phyloP scores from a whole-genome alignment of 2,113 vertebrate species.

The Gopherus flavomarginatus region DNA sequence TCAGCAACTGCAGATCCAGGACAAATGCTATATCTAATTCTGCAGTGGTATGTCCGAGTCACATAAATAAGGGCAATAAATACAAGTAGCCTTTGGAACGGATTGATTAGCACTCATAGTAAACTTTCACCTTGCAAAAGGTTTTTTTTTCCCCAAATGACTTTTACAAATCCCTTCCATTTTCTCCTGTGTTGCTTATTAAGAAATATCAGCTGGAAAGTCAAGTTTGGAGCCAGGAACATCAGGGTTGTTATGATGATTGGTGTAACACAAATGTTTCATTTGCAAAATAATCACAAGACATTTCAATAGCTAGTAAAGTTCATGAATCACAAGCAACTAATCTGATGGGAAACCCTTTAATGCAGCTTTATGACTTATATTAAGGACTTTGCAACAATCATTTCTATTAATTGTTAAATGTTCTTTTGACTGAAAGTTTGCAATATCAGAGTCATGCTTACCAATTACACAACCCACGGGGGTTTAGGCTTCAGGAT shows the following conservation, averaged over 20 bases:
- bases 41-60: background rate
- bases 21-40: fast-evolving
- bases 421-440: background rate
- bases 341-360: background rate
- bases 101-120: no score
- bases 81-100: background rate
- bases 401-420: background rate
- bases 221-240: background rate
- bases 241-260: background rate
- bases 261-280: background rate
- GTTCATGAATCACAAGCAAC: background rate
- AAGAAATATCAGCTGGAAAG: fast-evolving
- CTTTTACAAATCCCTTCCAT: background rate
- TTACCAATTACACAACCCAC: background rate
- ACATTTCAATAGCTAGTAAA: fast-evolving
- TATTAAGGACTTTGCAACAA: background rate
- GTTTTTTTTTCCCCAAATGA: background rate
- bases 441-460: background rate
- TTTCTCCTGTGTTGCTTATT: background rate
- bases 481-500: background rate
- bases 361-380: background rate
- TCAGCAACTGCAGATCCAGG: background rate
- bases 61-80: background rate
- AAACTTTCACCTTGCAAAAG: background rate
- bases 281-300: background rate